Conservation (phyloP, 1,140 invertebrate species). For the Penaeus indicus region DNA sequence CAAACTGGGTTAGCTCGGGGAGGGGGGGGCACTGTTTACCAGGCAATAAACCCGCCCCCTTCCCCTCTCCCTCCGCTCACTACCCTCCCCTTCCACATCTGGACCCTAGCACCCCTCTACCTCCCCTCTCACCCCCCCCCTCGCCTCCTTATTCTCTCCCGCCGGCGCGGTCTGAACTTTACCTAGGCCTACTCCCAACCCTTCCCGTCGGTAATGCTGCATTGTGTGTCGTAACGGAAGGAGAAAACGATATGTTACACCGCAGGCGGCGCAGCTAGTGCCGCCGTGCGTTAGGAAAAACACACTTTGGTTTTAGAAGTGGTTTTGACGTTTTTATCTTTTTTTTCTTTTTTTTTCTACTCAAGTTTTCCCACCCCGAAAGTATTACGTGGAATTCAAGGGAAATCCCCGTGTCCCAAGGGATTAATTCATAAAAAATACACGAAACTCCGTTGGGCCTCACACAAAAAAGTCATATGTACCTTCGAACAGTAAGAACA, state of each 20-base stretch:
- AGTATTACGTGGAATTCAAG: too few relatives aligned
- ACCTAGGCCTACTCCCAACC: conserved; percentile 29
- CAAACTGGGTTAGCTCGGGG: not conserved
- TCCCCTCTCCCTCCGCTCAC: not conserved
- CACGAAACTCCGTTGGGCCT: too few relatives aligned
- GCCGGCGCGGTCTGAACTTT: not conserved
- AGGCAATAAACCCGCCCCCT: conserved; percentile 14
- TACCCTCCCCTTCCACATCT: not conserved
- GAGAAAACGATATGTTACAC: conserved; percentile 56
- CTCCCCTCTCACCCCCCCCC: not conserved
- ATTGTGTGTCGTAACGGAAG: conserved; percentile 56
- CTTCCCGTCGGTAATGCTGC: conserved; percentile 34
- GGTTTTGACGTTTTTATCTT: too few relatives aligned
- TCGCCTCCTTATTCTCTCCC: not conserved
- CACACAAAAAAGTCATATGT: too few relatives aligned
- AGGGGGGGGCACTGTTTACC: conserved; percentile 5
- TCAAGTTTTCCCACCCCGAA: too few relatives aligned
- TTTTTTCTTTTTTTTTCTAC: too few relatives aligned
- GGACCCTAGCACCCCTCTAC: not conserved
- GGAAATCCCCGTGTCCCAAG: too few relatives aligned
- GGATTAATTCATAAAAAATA: too few relatives aligned
- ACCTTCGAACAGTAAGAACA: too few relatives aligned
- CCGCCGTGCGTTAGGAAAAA: not conserved
- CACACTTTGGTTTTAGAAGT: too few relatives aligned
- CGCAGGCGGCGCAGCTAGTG: conserved; percentile 25